These are phyloP conservation scores for Caenorhabditis japonica DNA, from an alignment of 2,888 invertebrate genomes.

Conservation along the genomic window DNA sequence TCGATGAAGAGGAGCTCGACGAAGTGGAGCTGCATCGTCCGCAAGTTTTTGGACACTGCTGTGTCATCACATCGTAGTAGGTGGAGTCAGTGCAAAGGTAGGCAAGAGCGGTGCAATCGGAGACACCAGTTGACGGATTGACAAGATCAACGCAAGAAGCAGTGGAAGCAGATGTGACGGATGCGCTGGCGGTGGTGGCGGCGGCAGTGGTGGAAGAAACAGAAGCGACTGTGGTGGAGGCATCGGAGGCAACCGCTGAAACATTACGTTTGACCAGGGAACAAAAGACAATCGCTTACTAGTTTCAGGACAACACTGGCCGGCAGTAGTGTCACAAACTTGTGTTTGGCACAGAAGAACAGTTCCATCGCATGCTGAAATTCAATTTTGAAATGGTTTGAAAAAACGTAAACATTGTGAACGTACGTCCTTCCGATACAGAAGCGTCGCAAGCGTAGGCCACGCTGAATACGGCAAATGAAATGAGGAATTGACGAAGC, in stretches of 20 bases:
- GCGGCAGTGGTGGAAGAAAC: slow-evolving; percentile 4
- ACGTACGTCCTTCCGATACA: slow-evolving; percentile 27
- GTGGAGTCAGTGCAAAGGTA: slow-evolving; percentile 29
- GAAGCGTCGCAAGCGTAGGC: slow-evolving; percentile 26
- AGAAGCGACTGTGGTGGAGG: slow-evolving; percentile 5
- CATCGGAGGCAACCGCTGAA: slow-evolving; percentile 8
- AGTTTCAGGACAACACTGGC: slow-evolving; percentile 27
- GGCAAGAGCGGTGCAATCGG: slow-evolving; percentile 19
- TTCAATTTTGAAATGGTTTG: not conserved
- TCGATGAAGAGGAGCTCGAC: slow-evolving; percentile 5
- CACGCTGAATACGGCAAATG: slow-evolving; percentile 19
- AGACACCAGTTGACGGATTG: slow-evolving; percentile 44
- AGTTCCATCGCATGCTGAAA: slow-evolving; percentile 30
- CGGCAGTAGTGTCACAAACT: slow-evolving; percentile 25
- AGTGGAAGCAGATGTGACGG: slow-evolving; percentile 19
- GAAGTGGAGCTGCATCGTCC: slow-evolving; percentile 25
- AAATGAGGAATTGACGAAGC: slow-evolving; percentile 29
- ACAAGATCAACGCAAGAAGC: slow-evolving; percentile 35
- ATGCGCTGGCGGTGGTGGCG: not conserved
- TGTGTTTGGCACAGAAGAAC: slow-evolving; percentile 12
- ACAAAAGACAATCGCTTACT: slow-evolving; percentile 7
- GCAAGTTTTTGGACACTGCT: slow-evolving; percentile 43
- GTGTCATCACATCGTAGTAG: slow-evolving; percentile 45
- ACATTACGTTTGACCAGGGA: not conserved
- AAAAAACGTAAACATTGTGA: no score